Conservation (phyloP, 2,888 invertebrate genomes). For the Flabesymbios commensalis region DNA sequence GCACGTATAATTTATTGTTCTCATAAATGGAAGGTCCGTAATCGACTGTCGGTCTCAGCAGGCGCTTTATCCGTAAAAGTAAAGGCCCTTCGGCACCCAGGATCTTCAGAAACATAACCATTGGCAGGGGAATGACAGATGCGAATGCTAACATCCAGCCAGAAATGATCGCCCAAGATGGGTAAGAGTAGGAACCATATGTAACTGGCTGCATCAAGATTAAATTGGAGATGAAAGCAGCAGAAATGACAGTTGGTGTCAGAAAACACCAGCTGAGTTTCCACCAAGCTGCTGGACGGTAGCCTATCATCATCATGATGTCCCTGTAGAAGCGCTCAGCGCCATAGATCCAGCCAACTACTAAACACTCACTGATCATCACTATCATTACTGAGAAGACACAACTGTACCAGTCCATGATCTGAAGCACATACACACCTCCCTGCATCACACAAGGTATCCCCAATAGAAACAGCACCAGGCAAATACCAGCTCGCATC, state of each 20-base stretch:
- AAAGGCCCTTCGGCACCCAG: not conserved
- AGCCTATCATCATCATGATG: constrained; percentile 59
- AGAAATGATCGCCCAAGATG: constrained; percentile 51
- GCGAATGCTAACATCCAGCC: constrained; percentile 55
- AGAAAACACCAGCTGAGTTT: constrained; percentile 53
- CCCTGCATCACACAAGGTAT: constrained; percentile 72
- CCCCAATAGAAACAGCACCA: constrained; percentile 72
- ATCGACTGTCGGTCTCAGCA: too few relatives aligned
- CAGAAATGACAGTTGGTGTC: constrained; percentile 52
- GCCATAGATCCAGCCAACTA: constrained; percentile 58
- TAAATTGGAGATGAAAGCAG: constrained; percentile 54
- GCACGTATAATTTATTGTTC: too few relatives aligned
- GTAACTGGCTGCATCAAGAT: constrained; percentile 56
- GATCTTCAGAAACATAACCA: constrained; percentile 40
- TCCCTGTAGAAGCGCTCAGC: constrained; percentile 56
- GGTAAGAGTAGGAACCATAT: constrained; percentile 56
- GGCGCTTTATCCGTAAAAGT: too few relatives aligned
- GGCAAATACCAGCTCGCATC: too few relatives aligned
- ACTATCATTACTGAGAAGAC: constrained; percentile 62
- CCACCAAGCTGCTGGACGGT: constrained; percentile 48
- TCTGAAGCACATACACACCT: constrained; percentile 59
- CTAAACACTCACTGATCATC: constrained; percentile 54
- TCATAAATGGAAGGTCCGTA: too few relatives aligned
- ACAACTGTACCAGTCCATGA: constrained; percentile 62
- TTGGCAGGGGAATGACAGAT: constrained; percentile 54